Evolutionary conservation across 2,888 invertebrate species (phyloP), one percentile per base, ranked within the genome.

Genomic region (Agonopterix subpropinquella): DNA sequence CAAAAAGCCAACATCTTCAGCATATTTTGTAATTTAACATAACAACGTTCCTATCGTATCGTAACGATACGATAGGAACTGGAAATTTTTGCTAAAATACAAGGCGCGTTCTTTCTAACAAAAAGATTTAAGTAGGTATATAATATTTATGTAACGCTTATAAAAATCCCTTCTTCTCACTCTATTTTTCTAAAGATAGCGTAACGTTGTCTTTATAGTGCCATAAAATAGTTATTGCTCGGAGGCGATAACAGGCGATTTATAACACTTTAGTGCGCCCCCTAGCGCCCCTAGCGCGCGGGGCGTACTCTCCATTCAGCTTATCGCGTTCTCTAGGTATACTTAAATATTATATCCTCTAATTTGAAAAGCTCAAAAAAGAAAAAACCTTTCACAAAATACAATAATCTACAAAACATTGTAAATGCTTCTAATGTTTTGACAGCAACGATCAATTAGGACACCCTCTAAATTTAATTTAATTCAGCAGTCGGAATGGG

Each of bases 171-270:
- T 57, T 57, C 56, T 55, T 39, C 47, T 47, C 44, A 44, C 62
- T 60, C 54, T 63, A 61, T 56, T 61, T 60, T 58, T 59, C 64
- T 65, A 71, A 68, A 75, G 71, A 77, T 76, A 72, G 66, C 62
- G 61, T 58, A 57, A 67, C 67, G 68, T 70, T 72, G 69, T 74
- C 70, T 80, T 80, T 80, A 80, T 80, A 67, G 76, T 66, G 62
- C 65, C 66, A 77, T 83, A 80, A 82, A 82, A 70, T 70, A 76
- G 78, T 80, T 82, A 82, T 79, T 75, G 79, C 75, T 65, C 54
- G 53, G 62, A 63, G 62, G 67, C 76, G 80, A 80, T 83, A 80
- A 77, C 76, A 62, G 57, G 60, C 76, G 74, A 80, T 82, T 80
- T 81, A 80, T 78, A 81, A 80, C 78, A 75, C 77, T 80, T 73